Percentiles rank a stretch among this genome's conserved stretches.
Conservation (phyloP, 2,113 vertebrate genomes). For the Scatophagus argus region DNA sequence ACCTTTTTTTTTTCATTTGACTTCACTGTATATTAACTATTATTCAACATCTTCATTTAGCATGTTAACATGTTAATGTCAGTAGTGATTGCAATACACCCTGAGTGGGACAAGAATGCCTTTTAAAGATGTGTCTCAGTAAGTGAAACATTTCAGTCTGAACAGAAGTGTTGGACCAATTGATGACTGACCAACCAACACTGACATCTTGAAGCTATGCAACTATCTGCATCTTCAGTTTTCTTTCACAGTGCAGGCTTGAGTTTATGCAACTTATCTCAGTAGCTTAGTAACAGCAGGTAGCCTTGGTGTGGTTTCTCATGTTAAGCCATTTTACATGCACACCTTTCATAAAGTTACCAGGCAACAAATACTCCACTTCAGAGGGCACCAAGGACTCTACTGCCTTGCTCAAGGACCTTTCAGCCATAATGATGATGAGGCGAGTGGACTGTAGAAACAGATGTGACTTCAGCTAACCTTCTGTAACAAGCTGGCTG, state of each 20-base stretch:
- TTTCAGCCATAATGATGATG: slow-evolving; percentile 5
- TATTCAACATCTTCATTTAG: too few species aligned
- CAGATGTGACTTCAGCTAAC: slow-evolving; percentile 52
- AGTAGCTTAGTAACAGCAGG: slow-evolving; percentile 34
- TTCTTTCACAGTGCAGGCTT: background rate
- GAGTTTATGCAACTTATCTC: background rate
- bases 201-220: background rate
- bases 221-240: background rate
- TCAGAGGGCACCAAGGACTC: slow-evolving; percentile 10
- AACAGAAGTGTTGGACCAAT: background rate
- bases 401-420: slow-evolving; percentile 50
- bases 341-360: slow-evolving; percentile 27
- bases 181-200: background rate
- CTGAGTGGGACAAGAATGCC: background rate
- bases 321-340: background rate
- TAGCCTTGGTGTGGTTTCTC: background rate
- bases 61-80: too few species aligned
- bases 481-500: slow-evolving; percentile 44
- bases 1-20: too few species aligned
- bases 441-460: background rate
- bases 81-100: background rate
- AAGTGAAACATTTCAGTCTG: background rate
- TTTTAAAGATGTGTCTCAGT: too few species aligned
- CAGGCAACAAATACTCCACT: slow-evolving; percentile 21
- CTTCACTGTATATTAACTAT: too few species aligned